These are phyloP conservation scores for Formica exsecta DNA, from an alignment of 1,140 invertebrate species.

Conservation along the genomic window DNA sequence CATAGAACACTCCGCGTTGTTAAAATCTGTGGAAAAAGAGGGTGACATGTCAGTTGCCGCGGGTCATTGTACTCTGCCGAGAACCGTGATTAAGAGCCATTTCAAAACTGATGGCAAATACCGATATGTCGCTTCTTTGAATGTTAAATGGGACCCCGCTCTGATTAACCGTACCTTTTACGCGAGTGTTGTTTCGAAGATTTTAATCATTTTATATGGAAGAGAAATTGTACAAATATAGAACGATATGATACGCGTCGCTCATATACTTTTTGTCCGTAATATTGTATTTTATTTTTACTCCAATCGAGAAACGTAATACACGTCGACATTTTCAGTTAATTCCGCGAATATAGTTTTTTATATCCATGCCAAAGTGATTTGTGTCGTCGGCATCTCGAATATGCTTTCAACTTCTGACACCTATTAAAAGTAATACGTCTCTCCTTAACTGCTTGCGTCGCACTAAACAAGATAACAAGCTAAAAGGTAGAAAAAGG, in stretches of 20 bases:
- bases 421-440: conserved; percentile 67
- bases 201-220: conserved; percentile 54
- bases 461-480: conserved; percentile 71
- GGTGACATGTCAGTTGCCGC: conserved; percentile 47
- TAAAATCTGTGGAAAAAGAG: conserved; percentile 57
- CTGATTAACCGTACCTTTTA: conserved; percentile 73
- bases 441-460: conserved; percentile 65
- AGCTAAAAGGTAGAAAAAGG: conserved; percentile 49
- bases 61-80: conserved; percentile 59
- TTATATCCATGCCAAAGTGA: conserved; percentile 1
- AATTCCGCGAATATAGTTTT: not conserved
- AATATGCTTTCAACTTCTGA: conserved; percentile 56
- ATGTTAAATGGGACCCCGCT: conserved; percentile 62
- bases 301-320: not conserved
- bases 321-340: conserved; percentile 5
- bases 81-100: conserved; percentile 69
- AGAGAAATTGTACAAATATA: conserved; percentile 40
- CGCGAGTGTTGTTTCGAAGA: conserved; percentile 44
- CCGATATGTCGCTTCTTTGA: conserved; percentile 64
- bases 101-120: conserved; percentile 66
- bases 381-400: conserved; percentile 27
- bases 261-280: not conserved
- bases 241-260: conserved; percentile 19
- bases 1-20: conserved; percentile 50
- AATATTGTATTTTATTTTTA: conserved; percentile 27